Percentiles rank a stretch among this genome's conserved stretches.
These are phyloP conservation scores for Scartelaos histophorus DNA, from an alignment of 2,113 vertebrate species.

Conservation along the genomic window DNA sequence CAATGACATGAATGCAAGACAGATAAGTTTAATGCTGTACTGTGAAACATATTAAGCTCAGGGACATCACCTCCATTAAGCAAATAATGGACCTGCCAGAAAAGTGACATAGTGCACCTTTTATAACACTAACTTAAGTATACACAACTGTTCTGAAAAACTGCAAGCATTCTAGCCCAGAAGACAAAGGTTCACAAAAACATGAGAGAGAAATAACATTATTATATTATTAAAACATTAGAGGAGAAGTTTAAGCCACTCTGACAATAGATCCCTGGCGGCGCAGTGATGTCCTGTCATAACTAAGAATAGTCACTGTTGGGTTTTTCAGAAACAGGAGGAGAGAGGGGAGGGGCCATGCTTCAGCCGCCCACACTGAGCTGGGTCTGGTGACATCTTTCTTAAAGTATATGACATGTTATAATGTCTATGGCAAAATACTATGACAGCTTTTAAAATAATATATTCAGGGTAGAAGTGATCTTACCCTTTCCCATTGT, in stretches of 20 bases:
- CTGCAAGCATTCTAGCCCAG: neutral
- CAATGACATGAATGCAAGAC: too few relatives aligned
- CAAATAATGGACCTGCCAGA: neutral
- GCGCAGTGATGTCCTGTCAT: conserved; percentile 24
- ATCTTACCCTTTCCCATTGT: neutral
- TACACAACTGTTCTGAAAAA: neutral
- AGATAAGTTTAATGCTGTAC: too few relatives aligned
- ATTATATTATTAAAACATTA: conserved; percentile 21
- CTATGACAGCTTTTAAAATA: neutral
- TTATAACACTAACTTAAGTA: neutral
- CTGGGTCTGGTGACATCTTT: conserved; percentile 8
- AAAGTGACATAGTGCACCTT: neutral
- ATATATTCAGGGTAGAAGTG: neutral
- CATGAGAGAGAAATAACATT: conserved; percentile 3
- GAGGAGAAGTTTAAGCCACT: conserved; percentile 4
- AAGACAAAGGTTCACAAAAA: neutral
- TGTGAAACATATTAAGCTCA: neutral
- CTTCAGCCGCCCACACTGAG: neutral
- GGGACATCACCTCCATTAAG: neutral
- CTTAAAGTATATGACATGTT: neutral
- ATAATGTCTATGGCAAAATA: neutral
- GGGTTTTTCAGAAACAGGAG: conserved; percentile 40
- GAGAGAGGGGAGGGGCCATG: conserved; percentile 33
- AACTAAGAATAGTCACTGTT: conserved; percentile 29
- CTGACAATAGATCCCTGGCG: conserved; percentile 6